Base-by-base conservation (phyloP, 2,888 invertebrate genomes). In the Parnassius glacialis region DNA sequence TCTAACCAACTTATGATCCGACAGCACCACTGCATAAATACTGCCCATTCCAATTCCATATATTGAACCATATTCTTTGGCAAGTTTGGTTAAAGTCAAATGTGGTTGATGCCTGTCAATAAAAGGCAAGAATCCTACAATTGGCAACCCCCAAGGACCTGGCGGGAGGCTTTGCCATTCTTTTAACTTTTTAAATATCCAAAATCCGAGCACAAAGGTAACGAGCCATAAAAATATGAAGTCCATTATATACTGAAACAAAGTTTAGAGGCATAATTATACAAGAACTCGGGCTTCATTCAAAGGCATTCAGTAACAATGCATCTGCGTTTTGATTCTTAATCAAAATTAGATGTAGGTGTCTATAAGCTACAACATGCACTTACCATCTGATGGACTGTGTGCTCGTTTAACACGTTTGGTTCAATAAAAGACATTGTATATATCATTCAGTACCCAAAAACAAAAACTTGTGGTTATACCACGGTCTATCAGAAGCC, bases 71-170 rank as follows among this genome's bases (percentile, higher is more conserved):
- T 95, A 97, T 68, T 92, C 92, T 61, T 92, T 88, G 0, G 95
- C 88, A 65, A 97, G 81, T 13, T 93, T 78, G 2, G 95, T 93
- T 42, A 98, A 85, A 0, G 95, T 95, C 60, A 93, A 79, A 74
- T 97, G 94, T 0, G 97, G 97, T n/a, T 93, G 90, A 50, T 84
- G 79, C 0, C 93, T 84, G 76, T 96, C 93, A 50, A 98, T 77
- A 83, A 94, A 95, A 1, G 95, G 95, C 64, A 97, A 84, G 75
- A 95, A 97, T 1, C 97, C 97, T 3, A 97, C 67, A 16, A 97
- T 74, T 0, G 97, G 97, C 47, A 97, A 67, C 1, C 96, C 95
- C 92, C 92, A 92, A 0, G 97, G 97, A 0, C 97, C 97, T 0
- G 97, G 97, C 0, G 96, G 95, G 52, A 94, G 80, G 58, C 78